phyloP scores from a whole-genome alignment of 2,888 invertebrate species.

The Sclerodermus sp. region DNA sequence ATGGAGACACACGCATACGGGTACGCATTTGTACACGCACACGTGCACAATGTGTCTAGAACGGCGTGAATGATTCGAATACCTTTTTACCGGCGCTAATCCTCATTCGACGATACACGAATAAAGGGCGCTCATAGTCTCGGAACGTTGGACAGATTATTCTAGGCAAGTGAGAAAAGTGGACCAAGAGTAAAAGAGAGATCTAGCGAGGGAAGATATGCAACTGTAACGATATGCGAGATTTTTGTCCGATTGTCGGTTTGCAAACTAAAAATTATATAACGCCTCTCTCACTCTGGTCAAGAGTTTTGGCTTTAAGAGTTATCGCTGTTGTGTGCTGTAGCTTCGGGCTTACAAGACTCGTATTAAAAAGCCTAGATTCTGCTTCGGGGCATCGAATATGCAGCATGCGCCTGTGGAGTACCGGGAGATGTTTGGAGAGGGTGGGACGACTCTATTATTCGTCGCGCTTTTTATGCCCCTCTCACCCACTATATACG shows the following conservation, averaged over 20 bases:
- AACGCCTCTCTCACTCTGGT: too few species aligned
- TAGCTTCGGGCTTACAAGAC: background rate
- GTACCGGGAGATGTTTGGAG: conserved; percentile 48
- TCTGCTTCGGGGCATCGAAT: conserved; percentile 35
- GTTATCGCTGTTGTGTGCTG: too few species aligned
- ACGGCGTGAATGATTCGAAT: conserved; percentile 36
- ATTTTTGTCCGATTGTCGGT: too few species aligned
- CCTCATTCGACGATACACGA: conserved; percentile 35
- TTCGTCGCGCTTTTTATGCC: conserved; percentile 53
- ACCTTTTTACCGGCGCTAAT: conserved; percentile 45
- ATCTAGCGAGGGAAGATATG: too few species aligned
- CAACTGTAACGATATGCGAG: too few species aligned
- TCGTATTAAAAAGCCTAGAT: conserved; percentile 28
- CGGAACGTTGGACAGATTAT: conserved; percentile 23
- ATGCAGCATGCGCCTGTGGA: conserved; percentile 40
- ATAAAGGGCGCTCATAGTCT: conserved; percentile 32
- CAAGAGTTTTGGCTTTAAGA: too few species aligned
- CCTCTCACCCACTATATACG: conserved; percentile 23
- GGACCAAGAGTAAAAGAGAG: too few species aligned
- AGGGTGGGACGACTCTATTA: conserved; percentile 56
- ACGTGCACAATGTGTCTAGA: conserved; percentile 33
- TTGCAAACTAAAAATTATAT: too few species aligned
- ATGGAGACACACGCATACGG: too few species aligned
- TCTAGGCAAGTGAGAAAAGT: background rate
- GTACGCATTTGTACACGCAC: too few species aligned